Evolutionary conservation across 2,797 vertebrate species (phyloP).

Genomic region (Acipenser oxyrinchus): DNA sequence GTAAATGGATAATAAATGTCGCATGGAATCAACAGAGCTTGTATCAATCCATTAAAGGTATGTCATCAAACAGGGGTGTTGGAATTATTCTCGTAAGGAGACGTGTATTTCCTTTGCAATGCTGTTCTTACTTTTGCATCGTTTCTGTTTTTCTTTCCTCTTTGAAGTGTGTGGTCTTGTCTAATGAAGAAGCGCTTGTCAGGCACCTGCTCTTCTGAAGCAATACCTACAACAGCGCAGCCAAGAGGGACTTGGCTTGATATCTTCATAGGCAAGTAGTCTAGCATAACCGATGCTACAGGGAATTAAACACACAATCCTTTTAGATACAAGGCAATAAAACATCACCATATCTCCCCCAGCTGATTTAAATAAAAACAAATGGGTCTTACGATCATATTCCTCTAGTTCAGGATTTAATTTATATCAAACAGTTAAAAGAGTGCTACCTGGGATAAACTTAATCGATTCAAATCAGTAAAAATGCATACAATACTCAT

Average conservation of each 20-base stretch:
- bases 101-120: too few relatives aligned
- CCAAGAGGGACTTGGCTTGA: conserved; percentile 31
- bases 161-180: too few relatives aligned
- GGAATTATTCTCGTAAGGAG: too few relatives aligned
- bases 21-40: too few relatives aligned
- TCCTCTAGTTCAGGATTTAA: not conserved
- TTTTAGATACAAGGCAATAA: conserved; percentile 41
- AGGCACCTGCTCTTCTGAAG: too few relatives aligned
- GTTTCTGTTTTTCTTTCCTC: too few relatives aligned
- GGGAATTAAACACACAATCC: conserved; percentile 26
- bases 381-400: not conserved
- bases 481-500: conserved; percentile 22
- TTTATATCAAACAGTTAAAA: conserved; percentile 30
- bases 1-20: too few relatives aligned
- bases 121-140: too few relatives aligned
- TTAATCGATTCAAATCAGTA: conserved; percentile 20
- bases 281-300: conserved; percentile 33
- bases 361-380: not conserved
- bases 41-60: too few relatives aligned
- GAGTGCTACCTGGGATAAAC: conserved; percentile 9
- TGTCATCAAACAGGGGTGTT: too few relatives aligned
- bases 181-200: too few relatives aligned
- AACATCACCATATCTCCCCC: conserved; percentile 25
- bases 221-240: not conserved
- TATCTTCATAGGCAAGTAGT: conserved; percentile 26